Percentiles rank a stretch among this genome's conserved stretches.
Evolutionary conservation across 2,888 invertebrate genomes (phyloP).

Genomic region (Agrotis ipsilon): DNA sequence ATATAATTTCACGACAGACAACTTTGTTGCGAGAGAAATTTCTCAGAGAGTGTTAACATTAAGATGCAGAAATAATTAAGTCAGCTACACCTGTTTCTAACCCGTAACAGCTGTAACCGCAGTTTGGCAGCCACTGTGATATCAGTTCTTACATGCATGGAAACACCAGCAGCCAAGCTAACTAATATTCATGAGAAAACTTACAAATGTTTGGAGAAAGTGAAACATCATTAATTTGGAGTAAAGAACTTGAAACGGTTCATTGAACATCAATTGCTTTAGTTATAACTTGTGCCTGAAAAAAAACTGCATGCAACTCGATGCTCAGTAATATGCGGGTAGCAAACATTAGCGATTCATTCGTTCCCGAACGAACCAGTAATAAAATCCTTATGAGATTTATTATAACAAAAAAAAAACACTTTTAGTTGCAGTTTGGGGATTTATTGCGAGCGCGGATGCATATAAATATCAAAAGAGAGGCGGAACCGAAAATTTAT

Average conservation of each 20-base stretch:
- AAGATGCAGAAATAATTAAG: conserved; percentile 26
- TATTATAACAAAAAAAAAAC: conserved; percentile 34
- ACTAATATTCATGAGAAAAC: conserved; percentile 2
- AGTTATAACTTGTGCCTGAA: conserved; percentile 7
- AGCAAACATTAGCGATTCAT: conserved; percentile 15
- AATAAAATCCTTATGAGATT: conserved; percentile 45
- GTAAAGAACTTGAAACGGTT: background rate
- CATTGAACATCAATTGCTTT: conserved; percentile 12
- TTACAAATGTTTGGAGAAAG: background rate
- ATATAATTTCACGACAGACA: conserved; percentile 5
- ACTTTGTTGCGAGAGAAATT: conserved; percentile 13
- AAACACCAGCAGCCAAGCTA: background rate
- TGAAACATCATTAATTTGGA: background rate
- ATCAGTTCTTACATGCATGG: conserved; percentile 11
- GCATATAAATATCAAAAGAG: conserved; percentile 78
- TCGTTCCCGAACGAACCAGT: conserved; percentile 16
- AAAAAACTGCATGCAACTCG: conserved; percentile 1
- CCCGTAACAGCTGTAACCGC: conserved; percentile 33
- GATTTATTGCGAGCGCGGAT: conserved; percentile 76
- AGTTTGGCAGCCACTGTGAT: conserved; percentile 27
- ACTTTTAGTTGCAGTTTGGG: conserved; percentile 62
- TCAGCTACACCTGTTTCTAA: conserved; percentile 40
- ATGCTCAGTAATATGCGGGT: background rate
- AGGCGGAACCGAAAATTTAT: conserved; percentile 73
- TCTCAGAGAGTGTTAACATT: conserved; percentile 10